Conservation (phyloP, 2,113 vertebrate species). For the Camelus bactrianus region DNA sequence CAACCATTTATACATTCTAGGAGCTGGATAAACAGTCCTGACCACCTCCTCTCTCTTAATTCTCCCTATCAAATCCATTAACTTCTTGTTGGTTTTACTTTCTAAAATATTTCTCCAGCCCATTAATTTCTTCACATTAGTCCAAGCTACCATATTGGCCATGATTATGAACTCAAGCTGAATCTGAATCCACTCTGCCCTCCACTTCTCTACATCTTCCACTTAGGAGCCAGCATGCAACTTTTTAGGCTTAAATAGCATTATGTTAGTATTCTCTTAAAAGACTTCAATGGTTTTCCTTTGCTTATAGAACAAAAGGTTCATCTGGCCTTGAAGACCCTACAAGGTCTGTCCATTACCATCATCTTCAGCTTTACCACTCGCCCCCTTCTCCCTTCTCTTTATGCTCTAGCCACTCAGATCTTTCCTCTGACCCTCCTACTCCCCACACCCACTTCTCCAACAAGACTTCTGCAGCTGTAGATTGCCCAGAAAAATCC, state of each 20-base stretch:
- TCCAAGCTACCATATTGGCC: background rate
- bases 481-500: background rate
- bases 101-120: conserved; percentile 12
- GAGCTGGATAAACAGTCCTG: background rate
- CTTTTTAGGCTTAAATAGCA: background rate
- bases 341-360: background rate
- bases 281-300: background rate
- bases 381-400: background rate
- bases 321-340: background rate
- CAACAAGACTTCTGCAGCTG: background rate
- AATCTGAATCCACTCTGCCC: background rate
- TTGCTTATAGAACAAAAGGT: background rate
- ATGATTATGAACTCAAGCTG: background rate
- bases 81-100: background rate
- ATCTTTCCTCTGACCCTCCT: background rate
- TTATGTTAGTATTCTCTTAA: background rate
- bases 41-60: background rate
- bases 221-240: background rate
- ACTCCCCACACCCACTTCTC: background rate
- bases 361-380: background rate
- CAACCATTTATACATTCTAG: conserved; percentile 16
- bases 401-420: background rate
- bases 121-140: conserved; percentile 29
- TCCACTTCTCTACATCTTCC: background rate
- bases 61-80: background rate